Evolutionary conservation across 2,888 invertebrate genomes (phyloP), one percentile per base, ranked within the genome.

Genomic region (Neoascia interrupta): DNA sequence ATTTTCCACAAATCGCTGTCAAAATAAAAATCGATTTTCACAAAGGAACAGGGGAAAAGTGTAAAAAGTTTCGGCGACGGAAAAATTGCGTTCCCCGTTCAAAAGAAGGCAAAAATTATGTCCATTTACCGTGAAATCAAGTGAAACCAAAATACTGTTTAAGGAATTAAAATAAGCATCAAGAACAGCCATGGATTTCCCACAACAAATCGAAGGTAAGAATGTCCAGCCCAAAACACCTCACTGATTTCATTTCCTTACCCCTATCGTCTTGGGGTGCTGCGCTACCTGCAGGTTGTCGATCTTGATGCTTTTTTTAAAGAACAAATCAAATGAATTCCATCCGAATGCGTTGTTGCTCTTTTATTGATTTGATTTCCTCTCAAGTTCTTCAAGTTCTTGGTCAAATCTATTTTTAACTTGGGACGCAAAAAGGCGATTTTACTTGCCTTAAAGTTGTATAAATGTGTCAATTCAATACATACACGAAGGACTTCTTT

Each of bases 131-230:
- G 28, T 34, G 3, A 16, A 28, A 34, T 15, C n/a, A 4, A 15
- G 5, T 11, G 21, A 28, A 53, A 31, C n/a, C 26, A 11, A 5
- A 45, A 5, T 45, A 69, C 19, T 34, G 34, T 61, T 15, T 26
- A 61, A 28, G 3, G 15, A 13, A 43, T 43, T 31, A 56, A 69
- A 53, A 31, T 28, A 45, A 58, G 34, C 13, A 43, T 1, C 8
- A 47, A 16, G 5, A 5, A 10, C 5, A 18, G 83, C 51, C 58
- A 87, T 87, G 87, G 87, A 87, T 82, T 87, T 86, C 81, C 85
- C 85, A 10, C 86, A 87, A 72, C 86, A 86, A 84, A 83, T 86
- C 41, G 85, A 87, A 86, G 87, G 87, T 87, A 84, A 79, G n/a
- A n/a, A n/a, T n/a, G n/a, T n/a, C n/a, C n/a, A n/a, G 45, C 16